A percentile compares a stretch with the other conserved stretches of the same genome.
These are phyloP conservation scores for Sebastes aleutianus DNA, from an alignment of 2,797 vertebrate genomes.

Conservation along the genomic window DNA sequence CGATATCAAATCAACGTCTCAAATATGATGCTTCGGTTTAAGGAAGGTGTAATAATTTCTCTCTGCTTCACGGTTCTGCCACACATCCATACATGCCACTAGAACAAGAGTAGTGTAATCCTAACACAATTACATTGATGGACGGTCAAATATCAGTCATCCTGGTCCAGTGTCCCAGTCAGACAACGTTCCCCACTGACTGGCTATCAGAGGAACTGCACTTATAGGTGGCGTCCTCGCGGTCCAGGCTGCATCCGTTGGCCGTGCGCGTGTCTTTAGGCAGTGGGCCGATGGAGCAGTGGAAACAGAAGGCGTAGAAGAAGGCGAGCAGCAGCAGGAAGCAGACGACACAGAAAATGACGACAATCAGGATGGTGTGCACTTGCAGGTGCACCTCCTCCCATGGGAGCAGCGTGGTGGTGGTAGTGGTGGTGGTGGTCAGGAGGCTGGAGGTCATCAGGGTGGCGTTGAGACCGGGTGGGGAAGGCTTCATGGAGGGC, in stretches of 20 bases:
- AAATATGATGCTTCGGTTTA: not conserved
- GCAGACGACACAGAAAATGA: slow-evolving; percentile 78
- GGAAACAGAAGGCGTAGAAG: slow-evolving; percentile 80
- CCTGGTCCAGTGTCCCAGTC: slow-evolving; percentile 28
- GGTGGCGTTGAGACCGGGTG: not conserved
- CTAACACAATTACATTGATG: not conserved
- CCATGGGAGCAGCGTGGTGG: slow-evolving; percentile 28
- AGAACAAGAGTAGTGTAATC: not conserved
- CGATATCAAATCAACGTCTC: not conserved
- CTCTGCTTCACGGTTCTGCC: not conserved
- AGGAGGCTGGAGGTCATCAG: not conserved
- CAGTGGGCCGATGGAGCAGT: slow-evolving; percentile 63
- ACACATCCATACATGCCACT: not conserved
- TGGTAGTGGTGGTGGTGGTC: slow-evolving; percentile 1
- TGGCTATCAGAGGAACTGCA: slow-evolving; percentile 73
- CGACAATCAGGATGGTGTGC: slow-evolving; percentile 71
- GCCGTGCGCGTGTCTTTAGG: slow-evolving; percentile 46
- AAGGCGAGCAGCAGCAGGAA: slow-evolving; percentile 79
- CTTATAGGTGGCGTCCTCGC: slow-evolving; percentile 79
- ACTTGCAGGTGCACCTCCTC: slow-evolving; percentile 58
- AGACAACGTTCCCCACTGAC: slow-evolving; percentile 72
- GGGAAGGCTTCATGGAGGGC: slow-evolving; percentile 25
- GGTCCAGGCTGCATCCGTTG: slow-evolving; percentile 59
- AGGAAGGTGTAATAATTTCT: not conserved
- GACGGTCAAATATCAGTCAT: slow-evolving; percentile 12